Base-by-base conservation (phyloP, 2,113 vertebrate species). In the Riparia riparia region DNA sequence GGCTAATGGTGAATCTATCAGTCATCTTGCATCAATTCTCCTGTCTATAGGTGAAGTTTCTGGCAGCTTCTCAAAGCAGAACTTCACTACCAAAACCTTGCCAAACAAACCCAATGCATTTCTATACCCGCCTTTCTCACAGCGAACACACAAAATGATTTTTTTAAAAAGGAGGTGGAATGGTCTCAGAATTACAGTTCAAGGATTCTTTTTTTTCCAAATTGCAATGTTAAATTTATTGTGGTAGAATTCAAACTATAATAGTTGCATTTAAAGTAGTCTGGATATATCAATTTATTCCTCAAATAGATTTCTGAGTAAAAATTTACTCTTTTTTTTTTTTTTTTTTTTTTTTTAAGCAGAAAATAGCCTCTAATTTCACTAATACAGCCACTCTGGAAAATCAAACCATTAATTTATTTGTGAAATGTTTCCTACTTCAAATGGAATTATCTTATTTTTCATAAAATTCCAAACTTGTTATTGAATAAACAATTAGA, bases 321-420 rank as follows among this genome's bases (percentile, higher is more conserved):
- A 66, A 86, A 83, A 45, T 4, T 18, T 3, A 1, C 14, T 12
- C 4, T 24, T 58, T 80, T 79, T 20, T 37, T 37, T 37, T 37
- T 37, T 37, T 37, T 37, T 37, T 37, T 37, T 37, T 37, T 37
- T 37, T 37, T 37, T 37, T 37, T 37, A 88, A 83, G 3, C 7
- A 57, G 28, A 89, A 86, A 41, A 73, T 7, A 47, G 41, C 10
- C 6, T 47, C 17, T 73, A 7, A 18, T 84, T 74, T 63, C 50
- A 24, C 31, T 42, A 34, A 12, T 50, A 31, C 6, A 63, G 9
- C 28, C 37, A 47, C 34, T 82, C 61, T 69, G 25, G 32, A 82
- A 88, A 64, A 83, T 37, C 32, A 81, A 89, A 79, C 13, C 17
- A 58, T 65, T 93, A 74, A 68, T 60, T 74, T 72, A 49, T 47